A percentile compares a stretch with the other conserved stretches of the same genome.
Evolutionary conservation across 2,888 invertebrate species (phyloP).

Genomic region (Therioaphis trifolii): DNA sequence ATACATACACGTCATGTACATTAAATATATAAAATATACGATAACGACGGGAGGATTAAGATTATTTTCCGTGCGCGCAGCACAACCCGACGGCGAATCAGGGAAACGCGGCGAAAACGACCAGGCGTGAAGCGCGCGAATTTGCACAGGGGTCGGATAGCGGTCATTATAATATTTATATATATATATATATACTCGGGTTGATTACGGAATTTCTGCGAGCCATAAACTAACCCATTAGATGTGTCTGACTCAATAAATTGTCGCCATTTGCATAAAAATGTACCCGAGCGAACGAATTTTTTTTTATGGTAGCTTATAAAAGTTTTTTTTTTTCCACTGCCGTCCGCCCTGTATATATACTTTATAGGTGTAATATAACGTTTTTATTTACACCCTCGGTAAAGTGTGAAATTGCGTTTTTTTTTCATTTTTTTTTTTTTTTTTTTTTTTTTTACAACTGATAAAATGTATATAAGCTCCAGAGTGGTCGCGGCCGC

Average conservation of each 20-base stretch:
- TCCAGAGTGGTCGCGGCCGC: background rate
- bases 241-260: slow-evolving; percentile 53
- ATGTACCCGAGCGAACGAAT: slow-evolving; percentile 32
- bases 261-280: slow-evolving; percentile 40
- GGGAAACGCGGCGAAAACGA: background rate
- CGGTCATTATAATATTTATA: slow-evolving; percentile 37
- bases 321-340: slow-evolving; percentile 18
- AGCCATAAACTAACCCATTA: slow-evolving; percentile 46
- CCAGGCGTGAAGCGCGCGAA: no score
- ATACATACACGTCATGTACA: no score
- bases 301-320: slow-evolving; percentile 49
- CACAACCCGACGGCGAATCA: background rate
- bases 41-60: background rate
- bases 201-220: slow-evolving; percentile 50
- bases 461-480: slow-evolving; percentile 3
- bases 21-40: no score
- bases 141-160: no score
- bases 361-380: slow-evolving; percentile 44
- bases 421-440: background rate
- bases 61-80: background rate
- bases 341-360: background rate
- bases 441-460: background rate
- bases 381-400: slow-evolving; percentile 54
- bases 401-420: slow-evolving; percentile 46
- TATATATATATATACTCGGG: slow-evolving; percentile 8